Conservation (phyloP, 2,888 invertebrate species). For the Heteromyza rotundicornis region DNA sequence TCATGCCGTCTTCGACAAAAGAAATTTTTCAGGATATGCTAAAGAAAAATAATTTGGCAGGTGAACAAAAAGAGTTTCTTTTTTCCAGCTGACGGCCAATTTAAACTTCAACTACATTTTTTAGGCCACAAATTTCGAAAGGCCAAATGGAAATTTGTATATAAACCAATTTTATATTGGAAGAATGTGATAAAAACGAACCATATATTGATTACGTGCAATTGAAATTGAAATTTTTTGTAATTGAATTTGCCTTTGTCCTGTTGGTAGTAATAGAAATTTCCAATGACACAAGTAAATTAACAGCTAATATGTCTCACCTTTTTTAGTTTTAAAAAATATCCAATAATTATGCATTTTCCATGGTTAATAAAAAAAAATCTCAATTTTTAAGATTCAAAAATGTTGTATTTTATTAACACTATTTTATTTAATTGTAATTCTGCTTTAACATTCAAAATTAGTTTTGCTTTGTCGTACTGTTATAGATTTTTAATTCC, state of each 20-base stretch:
- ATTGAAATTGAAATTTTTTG: neutral
- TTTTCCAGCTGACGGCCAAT: no score
- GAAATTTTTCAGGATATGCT: no score
- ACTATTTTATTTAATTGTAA: neutral
- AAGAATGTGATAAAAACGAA: no score
- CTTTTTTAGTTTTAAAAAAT: constrained; percentile 17
- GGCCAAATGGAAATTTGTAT: no score
- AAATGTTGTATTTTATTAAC: constrained; percentile 1
- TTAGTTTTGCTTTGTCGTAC: neutral
- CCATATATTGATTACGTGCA: neutral
- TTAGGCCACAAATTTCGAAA: no score
- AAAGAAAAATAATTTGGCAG: no score
- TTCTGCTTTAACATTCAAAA: neutral
- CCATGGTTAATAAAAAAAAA: neutral
- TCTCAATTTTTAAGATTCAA: neutral
- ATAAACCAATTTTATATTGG: no score
- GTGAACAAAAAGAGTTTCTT: no score
- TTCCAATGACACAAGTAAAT: neutral
- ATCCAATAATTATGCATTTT: neutral
- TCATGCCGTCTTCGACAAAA: no score
- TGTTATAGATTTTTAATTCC: neutral
- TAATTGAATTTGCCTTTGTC: neutral
- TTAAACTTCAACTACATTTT: no score
- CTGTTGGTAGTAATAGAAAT: no score
- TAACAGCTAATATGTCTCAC: constrained; percentile 9